These are phyloP conservation scores for Clarias batrachus DNA, from an alignment of 2,113 vertebrate genomes.

Conservation along the genomic window DNA sequence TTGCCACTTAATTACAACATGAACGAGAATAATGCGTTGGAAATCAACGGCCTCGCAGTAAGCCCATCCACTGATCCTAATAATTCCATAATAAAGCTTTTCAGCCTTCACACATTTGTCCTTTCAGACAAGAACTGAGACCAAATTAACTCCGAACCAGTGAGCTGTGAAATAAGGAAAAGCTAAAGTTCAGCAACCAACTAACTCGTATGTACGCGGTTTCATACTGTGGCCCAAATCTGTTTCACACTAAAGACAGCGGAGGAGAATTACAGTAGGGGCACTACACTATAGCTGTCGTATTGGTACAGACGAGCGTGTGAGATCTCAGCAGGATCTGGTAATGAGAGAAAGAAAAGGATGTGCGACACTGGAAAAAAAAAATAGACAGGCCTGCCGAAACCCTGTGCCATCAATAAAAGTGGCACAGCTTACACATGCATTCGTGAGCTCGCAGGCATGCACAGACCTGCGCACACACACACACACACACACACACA, in stretches of 20 bases:
- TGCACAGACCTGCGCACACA: not conserved
- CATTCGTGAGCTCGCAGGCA: not conserved
- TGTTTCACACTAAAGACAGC: conserved; percentile 8
- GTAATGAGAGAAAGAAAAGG: conserved; percentile 34
- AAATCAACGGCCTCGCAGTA: not conserved
- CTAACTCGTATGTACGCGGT: not conserved
- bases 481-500: not conserved
- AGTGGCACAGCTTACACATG: not conserved
- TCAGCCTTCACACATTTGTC: not conserved
- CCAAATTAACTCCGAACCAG: conserved; percentile 17
- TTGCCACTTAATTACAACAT: conserved; percentile 3
- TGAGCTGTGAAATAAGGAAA: conserved; percentile 21
- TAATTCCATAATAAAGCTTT: conserved; percentile 17
- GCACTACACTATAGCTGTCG: not conserved
- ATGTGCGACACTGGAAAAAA: conserved; percentile 15
- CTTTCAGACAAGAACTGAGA: conserved; percentile 7
- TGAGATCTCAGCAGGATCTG: conserved; percentile 36
- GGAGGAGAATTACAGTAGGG: not conserved
- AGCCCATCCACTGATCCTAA: not conserved
- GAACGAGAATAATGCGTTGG: not conserved
- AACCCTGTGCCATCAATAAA: not conserved
- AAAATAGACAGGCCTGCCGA: not conserved
- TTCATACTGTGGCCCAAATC: conserved; percentile 1
- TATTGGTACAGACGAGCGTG: conserved; percentile 27
- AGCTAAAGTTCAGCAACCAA: conserved; percentile 18